Evolutionary conservation across 2,797 vertebrate species (phyloP).

Genomic region (Poeciliopsis gracilis): DNA sequence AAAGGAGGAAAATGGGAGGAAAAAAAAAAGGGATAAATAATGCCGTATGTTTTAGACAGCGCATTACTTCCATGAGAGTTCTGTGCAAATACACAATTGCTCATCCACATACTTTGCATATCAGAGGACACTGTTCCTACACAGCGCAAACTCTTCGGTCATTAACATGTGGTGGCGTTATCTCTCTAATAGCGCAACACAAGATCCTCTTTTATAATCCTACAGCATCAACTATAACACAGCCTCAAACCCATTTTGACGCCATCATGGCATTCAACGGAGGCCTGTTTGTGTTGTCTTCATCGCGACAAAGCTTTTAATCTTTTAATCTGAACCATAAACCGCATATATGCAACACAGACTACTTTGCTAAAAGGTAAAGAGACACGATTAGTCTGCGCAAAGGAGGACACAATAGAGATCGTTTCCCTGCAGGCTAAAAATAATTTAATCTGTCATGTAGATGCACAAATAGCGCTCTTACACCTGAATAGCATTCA

Average conservation of each 20-base stretch:
- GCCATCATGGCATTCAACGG: slow-evolving; percentile 58
- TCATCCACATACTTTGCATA: slow-evolving; percentile 73
- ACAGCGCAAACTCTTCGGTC: slow-evolving; percentile 67
- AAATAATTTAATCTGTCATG: slow-evolving; percentile 81
- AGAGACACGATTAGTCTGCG: slow-evolving; percentile 66
- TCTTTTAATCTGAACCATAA: slow-evolving; percentile 82
- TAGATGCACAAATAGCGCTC: slow-evolving; percentile 71
- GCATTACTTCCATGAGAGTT: slow-evolving; percentile 63
- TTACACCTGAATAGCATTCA: slow-evolving; percentile 73
- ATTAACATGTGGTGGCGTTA: slow-evolving; percentile 82
- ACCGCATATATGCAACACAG: slow-evolving; percentile 55
- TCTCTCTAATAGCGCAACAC: slow-evolving; percentile 75
- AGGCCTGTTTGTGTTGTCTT: slow-evolving; percentile 56
- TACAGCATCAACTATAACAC: slow-evolving; percentile 56
- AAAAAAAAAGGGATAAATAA: slow-evolving; percentile 75
- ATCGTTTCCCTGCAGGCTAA: slow-evolving; percentile 71
- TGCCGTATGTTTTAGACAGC: slow-evolving; percentile 69
- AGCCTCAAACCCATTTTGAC: slow-evolving; percentile 58
- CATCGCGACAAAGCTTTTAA: slow-evolving; percentile 77
- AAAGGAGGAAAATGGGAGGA: slow-evolving; percentile 63
- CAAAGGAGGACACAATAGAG: slow-evolving; percentile 65
- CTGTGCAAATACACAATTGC: slow-evolving; percentile 48
- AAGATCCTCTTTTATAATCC: slow-evolving; percentile 69
- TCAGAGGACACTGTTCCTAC: slow-evolving; percentile 72
- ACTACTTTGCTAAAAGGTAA: slow-evolving; percentile 73